Evolutionary conservation across 2,113 vertebrate genomes (phyloP), one percentile per base, ranked within the genome.

Genomic region (Ptilonorhynchus violaceus): DNA sequence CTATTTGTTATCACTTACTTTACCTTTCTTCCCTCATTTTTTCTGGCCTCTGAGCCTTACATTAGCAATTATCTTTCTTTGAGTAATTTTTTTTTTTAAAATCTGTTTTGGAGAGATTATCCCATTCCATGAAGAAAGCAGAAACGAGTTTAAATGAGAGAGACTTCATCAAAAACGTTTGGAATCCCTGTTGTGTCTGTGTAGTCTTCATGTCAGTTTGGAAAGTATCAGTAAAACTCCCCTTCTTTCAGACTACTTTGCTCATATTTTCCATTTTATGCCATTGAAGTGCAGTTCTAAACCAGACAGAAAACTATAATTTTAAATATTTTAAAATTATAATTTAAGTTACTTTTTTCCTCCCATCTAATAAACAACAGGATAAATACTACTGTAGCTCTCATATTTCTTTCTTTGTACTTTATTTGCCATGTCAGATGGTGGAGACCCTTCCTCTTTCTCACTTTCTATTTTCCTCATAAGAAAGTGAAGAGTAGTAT

Each of bases 121-220:
- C 53, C 95, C 76, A 78, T 96, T 97, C 74, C 47, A 62, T 89
- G 85, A 96, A 96, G 84, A 93, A 98, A 81, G 82, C 67, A 93
- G 77, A 97, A 98, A 84, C 74, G 96, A 79, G 64, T 95, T 96
- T 87, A 94, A 97, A 97, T 96, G 60, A 90, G 73, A 68, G 84
- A 83, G 53, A 82, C 56, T 95, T 96, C 78, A 89, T 97, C 81
- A 94, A 92, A 98, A 92, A 92, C 33, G 53, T 72, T 92, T 96
- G 52, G 94, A 97, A 96, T 97, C 80, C 53, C 42, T 93, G 80
- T 97, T 97, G 75, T 97, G 84, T 96, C 92, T 96, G 64, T 85
- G 79, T 96, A 87, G 95, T 96, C 87, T 94, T 96, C 89, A 75
- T 73, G 73, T 91, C 75, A 66, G 4, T 93, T 96, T 91, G 81